Evolutionary conservation across 2,113 vertebrate genomes (phyloP), one percentile per base, ranked within the genome.

Genomic region (Engraulis encrasicolus): DNA sequence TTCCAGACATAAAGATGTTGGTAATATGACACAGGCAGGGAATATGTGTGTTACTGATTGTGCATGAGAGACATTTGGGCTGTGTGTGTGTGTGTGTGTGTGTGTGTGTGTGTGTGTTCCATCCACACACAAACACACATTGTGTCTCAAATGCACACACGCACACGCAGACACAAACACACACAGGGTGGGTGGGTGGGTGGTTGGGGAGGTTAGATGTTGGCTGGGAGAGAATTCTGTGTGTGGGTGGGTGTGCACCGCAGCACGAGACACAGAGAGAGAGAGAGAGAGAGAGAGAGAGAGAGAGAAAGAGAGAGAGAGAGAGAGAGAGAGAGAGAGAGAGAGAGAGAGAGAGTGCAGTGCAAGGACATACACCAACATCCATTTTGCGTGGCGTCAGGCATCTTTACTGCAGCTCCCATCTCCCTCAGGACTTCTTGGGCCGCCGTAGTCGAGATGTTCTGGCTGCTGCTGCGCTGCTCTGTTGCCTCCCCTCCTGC

Each of bases 381-480:
- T 84, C 48, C 85, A 89, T 92, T 89, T 86, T 83, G 45, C 27
- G 80, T 93, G 88, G 93, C 91, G 90, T 92, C 93, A 90, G 87
- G 88, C 88, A 89, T 92, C 91, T 90, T 90, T 80, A 87, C 89
- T 86, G 78, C 80, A 88, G 86, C 82, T 61, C 58, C 27, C 15
- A 48, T 20, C 45, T 66, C 71, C 49, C 89, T 93, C 84, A 94
- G 49, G 87, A 91, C 88, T 93, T 93, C 90, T 94, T 95, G 83
- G 89, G 87, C 83, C 95, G 93, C 83, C 92, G 91, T 84, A 95
- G 93, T 93, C 95, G 96, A 38, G 94, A 95, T 87, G 93, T 95
- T 93, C 94, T 88, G 48, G 95, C 91, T 85, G 91, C 91, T 45
- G 83, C 82, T 80, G 90, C 4, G 4, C 40, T 45, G 80, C 31